Evolutionary conservation across 1,140 invertebrate genomes (phyloP).

Genomic region (Euglossa dilemma): DNA sequence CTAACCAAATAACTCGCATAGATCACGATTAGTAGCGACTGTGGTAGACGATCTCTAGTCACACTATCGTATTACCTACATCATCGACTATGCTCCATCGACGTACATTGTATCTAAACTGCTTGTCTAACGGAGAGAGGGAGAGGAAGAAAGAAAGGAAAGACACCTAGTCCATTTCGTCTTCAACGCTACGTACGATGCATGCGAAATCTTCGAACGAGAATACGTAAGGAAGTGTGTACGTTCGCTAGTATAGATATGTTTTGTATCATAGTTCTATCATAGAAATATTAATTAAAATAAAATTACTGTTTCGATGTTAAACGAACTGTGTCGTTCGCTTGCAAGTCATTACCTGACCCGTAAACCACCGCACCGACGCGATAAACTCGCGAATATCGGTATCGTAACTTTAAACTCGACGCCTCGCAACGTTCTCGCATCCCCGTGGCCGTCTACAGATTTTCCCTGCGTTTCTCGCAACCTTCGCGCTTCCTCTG

Average conservation of each 20-base stretch:
- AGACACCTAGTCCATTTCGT: conserved; percentile 18
- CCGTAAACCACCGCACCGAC: background rate
- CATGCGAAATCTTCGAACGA: conserved; percentile 41
- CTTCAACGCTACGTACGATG: conserved; percentile 41
- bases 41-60: conserved; percentile 2
- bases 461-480: conserved; percentile 38
- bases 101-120: conserved; percentile 23
- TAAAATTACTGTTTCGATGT: conserved; percentile 75
- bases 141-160: background rate
- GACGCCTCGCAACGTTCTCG: conserved; percentile 42
- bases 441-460: background rate
- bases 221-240: conserved; percentile 58
- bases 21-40: conserved; percentile 42
- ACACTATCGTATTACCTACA: conserved; percentile 37
- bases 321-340: conserved; percentile 35
- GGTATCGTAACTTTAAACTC: conserved; percentile 48
- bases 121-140: background rate
- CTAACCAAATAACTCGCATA: conserved; percentile 49
- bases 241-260: conserved; percentile 59
- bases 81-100: conserved; percentile 27
- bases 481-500: conserved; percentile 67
- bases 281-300: conserved; percentile 67
- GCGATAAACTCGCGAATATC: conserved; percentile 10
- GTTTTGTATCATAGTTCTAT: conserved; percentile 74
- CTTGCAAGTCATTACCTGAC: background rate